Base-by-base conservation (phyloP, 2,888 invertebrate genomes). In the Spicauda simplicius region DNA sequence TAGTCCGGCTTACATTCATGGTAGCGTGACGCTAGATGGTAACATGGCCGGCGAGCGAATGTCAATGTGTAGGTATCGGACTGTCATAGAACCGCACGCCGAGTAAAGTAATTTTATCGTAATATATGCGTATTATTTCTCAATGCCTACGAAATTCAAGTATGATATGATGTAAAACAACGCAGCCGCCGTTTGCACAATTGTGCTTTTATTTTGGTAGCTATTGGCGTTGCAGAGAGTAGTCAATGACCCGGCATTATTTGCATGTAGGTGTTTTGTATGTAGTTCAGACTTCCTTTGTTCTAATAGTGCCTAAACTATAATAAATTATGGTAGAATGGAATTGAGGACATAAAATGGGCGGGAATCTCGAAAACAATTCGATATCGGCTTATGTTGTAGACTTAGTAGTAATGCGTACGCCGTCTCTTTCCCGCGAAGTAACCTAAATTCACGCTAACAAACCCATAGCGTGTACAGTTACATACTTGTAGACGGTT, bases 241-340 rank as follows among this genome's bases (percentile, higher is more conserved):
- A 90, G 90, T 90, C 91, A 89, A 85, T 90, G 91, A 91, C 91
- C 90, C 88, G 89, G 90, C 85, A 80, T 83, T 86, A 86, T 90
- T 90, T 86, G 85, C 81, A 83, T 86, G 86, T 86, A 86, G 82
- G 86, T 86, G 85, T 87, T 80, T 78, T 79, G 73, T 79, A 74
- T 75, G 76, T 80, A 77, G 73, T 76, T 76, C 74, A 78, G 71
- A 78, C 80, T 82, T 85, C 80, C 85, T 88, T 89, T 90, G 87
- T 88, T 87, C 79, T 77, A 75, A 69, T 68, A 77, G 71, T 78
- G 75, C 70, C 72, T 72, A 64, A 16, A 45, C 33, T 16, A 45
- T 45, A 10, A 14, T 52, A 68, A 64, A 63, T 52, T 59, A 60
- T 64, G 65, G 66, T 55, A 65, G 70, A 73, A 56, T 56, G 18